A percentile compares a stretch with the other conserved stretches of the same genome.
These are phyloP conservation scores for Microcebus lehilahytsara DNA, from an alignment of 2,113 vertebrate species.

Conservation along the genomic window DNA sequence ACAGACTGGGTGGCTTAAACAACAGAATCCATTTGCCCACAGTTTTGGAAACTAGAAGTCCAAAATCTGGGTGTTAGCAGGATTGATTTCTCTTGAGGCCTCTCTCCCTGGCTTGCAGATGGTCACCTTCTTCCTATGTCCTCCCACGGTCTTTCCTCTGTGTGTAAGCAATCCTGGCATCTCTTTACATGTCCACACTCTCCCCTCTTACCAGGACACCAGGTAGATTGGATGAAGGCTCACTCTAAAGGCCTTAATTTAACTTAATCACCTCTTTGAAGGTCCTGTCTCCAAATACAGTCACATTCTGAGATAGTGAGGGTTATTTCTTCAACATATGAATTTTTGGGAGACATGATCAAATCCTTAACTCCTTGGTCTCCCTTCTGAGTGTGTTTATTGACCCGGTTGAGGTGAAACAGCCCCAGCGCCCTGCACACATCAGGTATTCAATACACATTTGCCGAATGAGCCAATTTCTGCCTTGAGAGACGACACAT, in stretches of 20 bases:
- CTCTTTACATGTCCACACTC: not conserved
- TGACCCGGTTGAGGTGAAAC: not conserved
- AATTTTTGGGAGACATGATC: not conserved
- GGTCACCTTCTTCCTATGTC: not conserved
- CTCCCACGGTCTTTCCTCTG: not conserved
- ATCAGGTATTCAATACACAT: not conserved
- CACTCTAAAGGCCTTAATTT: not conserved
- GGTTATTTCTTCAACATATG: not conserved
- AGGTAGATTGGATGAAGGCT: not conserved
- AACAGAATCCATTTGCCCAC: not conserved
- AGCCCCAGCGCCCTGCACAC: accelerated
- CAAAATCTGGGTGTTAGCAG: not conserved
- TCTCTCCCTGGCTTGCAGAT: not conserved
- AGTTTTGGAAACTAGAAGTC: not conserved
- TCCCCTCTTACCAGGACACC: not conserved
- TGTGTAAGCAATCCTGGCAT: accelerated
- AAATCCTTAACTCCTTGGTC: not conserved
- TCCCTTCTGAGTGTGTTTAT: not conserved
- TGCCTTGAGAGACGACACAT: not conserved
- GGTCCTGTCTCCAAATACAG: not conserved
- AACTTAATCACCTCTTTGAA: not conserved
- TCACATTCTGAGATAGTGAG: not conserved
- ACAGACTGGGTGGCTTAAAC: not conserved
- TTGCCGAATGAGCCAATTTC: conserved; percentile 6
- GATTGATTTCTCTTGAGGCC: not conserved